A percentile compares a stretch with the other conserved stretches of the same genome.
phyloP scores from a whole-genome alignment of 2,888 invertebrate genomes.

The Epiperipatus broadwayi region DNA sequence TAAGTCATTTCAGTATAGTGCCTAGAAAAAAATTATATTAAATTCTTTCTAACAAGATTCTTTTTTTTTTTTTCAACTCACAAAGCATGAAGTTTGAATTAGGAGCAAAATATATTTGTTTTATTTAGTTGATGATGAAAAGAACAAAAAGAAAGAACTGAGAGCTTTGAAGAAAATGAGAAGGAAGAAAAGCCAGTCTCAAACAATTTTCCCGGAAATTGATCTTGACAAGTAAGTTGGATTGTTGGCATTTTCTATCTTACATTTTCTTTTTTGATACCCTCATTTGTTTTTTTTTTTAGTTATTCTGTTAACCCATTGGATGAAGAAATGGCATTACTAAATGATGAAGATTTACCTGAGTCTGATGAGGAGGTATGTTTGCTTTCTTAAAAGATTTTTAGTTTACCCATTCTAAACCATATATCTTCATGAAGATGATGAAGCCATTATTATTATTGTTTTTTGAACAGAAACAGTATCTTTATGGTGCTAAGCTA shows the following conservation, averaged over 20 bases:
- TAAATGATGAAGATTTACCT: conserved; percentile 20
- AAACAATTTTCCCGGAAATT: conserved; percentile 20
- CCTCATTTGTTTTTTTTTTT: conserved; percentile 14
- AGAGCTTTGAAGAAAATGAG: conserved; percentile 16
- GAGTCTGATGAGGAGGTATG: conserved; percentile 24
- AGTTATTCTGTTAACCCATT: conserved; percentile 44
- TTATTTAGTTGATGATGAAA: conserved; percentile 19
- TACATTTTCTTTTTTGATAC: neutral
- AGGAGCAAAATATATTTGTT: too few species aligned
- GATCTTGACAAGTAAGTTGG: conserved; percentile 52
- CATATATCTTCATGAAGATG: too few species aligned
- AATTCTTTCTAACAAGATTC: too few species aligned
- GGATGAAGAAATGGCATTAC: conserved; percentile 46
- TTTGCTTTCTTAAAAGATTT: too few species aligned
- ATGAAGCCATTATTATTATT: too few species aligned
- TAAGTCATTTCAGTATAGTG: too few species aligned
- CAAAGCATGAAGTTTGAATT: too few species aligned
- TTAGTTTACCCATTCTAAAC: too few species aligned
- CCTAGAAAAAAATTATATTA: too few species aligned
- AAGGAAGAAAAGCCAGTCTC: conserved; percentile 16
- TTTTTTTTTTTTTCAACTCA: too few species aligned
- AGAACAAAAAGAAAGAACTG: conserved; percentile 17
- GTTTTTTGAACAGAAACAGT: too few species aligned
- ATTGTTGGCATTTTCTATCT: neutral
- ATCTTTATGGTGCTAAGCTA: too few species aligned